A percentile compares a stretch with the other conserved stretches of the same genome.
Evolutionary conservation across 2,113 vertebrate species (phyloP).

Genomic region (Triplophysa siluroides): DNA sequence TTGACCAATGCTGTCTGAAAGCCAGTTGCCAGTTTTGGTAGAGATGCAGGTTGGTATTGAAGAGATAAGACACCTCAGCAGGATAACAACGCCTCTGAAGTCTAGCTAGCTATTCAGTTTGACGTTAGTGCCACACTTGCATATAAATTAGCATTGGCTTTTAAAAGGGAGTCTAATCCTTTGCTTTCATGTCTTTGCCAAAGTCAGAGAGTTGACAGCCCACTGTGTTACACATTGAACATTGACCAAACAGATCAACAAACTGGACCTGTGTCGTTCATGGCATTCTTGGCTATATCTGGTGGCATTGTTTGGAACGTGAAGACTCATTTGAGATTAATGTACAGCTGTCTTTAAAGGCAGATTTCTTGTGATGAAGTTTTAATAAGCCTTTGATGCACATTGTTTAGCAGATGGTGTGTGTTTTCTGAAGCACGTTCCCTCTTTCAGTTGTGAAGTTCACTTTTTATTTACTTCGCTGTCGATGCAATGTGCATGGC

Average conservation of each 20-base stretch:
- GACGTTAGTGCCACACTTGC: conserved; percentile 50
- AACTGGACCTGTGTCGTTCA: conserved; percentile 51
- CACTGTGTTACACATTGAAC: conserved; percentile 50
- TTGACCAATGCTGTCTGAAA: conserved; percentile 52
- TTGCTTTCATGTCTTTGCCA: conserved; percentile 41
- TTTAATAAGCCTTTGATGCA: conserved; percentile 63
- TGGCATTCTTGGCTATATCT: conserved; percentile 41
- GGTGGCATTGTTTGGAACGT: conserved; percentile 53
- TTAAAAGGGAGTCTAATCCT: conserved; percentile 54
- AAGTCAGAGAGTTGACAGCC: conserved; percentile 52
- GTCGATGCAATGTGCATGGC: no score
- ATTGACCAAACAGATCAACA: conserved; percentile 34
- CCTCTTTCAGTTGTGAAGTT: no score
- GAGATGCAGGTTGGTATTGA: conserved; percentile 60
- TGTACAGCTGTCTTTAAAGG: conserved; percentile 60
- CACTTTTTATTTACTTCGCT: no score
- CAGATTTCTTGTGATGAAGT: conserved; percentile 66
- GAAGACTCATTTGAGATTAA: conserved; percentile 47
- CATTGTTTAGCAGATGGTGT: conserved; percentile 54
- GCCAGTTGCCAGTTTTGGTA: conserved; percentile 22
- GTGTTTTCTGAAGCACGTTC: conserved; percentile 50
- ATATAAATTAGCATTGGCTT: conserved; percentile 62
- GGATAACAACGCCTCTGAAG: conserved; percentile 63
- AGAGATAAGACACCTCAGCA: conserved; percentile 69
- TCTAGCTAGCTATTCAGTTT: conserved; percentile 61